phyloP scores from a whole-genome alignment of 2,113 vertebrate species.

The Caretta caretta region DNA sequence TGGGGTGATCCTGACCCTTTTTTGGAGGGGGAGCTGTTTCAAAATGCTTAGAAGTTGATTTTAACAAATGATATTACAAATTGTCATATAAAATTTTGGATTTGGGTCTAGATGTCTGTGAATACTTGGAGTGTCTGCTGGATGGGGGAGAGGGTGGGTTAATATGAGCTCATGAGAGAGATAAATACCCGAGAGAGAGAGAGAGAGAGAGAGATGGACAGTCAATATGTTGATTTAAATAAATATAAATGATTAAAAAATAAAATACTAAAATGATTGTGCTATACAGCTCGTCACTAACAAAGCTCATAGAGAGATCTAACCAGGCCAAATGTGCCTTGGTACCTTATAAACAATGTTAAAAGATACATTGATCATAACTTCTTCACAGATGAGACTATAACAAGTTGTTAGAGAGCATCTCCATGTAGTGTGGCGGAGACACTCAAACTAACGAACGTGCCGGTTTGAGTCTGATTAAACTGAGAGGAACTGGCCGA shows the following conservation, averaged over 20 bases:
- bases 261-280: background rate
- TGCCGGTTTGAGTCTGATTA: slow-evolving; percentile 13
- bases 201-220: background rate
- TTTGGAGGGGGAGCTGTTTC: background rate
- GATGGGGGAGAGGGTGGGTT: background rate
- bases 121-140: background rate
- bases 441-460: background rate
- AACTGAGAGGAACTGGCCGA: slow-evolving; percentile 18
- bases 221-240: slow-evolving; percentile 6
- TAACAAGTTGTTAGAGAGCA: slow-evolving; percentile 54
- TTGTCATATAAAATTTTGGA: background rate
- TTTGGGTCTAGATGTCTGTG: background rate
- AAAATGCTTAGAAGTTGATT: background rate
- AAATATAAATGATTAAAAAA: background rate
- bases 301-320: background rate
- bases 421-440: slow-evolving; percentile 47
- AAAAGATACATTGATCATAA: slow-evolving; percentile 7
- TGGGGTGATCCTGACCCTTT: background rate
- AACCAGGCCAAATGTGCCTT: background rate
- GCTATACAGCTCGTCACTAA: rapidly evolving
- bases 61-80: rapidly evolving
- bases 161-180: background rate
- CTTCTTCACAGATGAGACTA: slow-evolving; percentile 59
- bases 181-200: background rate
- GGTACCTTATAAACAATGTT: background rate